Conservation (phyloP, 2,113 vertebrate species). For the Conger conger region DNA sequence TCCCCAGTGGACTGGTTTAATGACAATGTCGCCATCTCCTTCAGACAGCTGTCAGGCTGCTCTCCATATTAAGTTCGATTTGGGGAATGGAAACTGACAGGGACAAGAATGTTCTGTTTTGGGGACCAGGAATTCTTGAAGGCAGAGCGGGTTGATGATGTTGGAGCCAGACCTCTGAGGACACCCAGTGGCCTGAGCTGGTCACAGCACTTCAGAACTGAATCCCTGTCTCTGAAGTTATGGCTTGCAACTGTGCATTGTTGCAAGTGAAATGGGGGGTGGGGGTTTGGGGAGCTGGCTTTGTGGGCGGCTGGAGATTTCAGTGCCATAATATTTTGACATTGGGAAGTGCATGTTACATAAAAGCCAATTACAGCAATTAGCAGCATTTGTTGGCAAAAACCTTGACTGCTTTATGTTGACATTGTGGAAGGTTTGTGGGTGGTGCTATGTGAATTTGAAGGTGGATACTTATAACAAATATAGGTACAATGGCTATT, state of each 20-base stretch:
- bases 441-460: background rate
- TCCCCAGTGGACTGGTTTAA: background rate
- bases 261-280: background rate
- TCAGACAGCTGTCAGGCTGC: background rate
- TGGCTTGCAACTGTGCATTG: background rate
- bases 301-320: background rate
- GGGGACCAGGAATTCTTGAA: background rate
- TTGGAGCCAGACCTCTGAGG: constrained; percentile 10
- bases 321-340: background rate
- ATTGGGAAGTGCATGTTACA: background rate
- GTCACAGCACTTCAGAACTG: background rate
- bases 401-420: constrained; percentile 6
- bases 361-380: background rate
- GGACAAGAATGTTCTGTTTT: background rate
- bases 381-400: constrained; percentile 8
- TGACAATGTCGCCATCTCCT: background rate
- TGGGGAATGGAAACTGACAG: background rate
- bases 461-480: background rate
- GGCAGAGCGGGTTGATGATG: background rate
- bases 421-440: background rate
- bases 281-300: background rate
- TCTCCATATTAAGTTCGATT: background rate
- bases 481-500: background rate
- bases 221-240: background rate
- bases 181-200: constrained; percentile 10